Evolutionary conservation across 37 sponge, comb jelly and placozoan genomes (phyloP).

Genomic region (Spongilla lacustris): DNA sequence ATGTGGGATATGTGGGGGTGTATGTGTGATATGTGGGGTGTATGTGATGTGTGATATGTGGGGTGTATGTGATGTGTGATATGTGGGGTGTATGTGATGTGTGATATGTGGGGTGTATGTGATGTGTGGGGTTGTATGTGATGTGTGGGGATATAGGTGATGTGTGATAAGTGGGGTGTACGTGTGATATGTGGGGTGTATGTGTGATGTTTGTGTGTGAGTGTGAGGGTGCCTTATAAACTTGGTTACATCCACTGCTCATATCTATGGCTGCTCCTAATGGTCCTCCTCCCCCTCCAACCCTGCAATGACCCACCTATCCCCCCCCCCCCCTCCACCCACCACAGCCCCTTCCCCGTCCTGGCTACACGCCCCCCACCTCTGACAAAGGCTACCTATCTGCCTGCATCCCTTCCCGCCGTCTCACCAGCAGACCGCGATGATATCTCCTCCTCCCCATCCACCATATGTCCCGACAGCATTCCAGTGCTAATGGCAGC

Average conservation of each 20-base stretch:
- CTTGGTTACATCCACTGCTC: neutral
- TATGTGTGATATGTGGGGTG: too few relatives aligned
- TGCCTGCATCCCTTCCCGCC: neutral
- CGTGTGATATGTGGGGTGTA: too few relatives aligned
- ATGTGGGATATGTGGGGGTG: too few relatives aligned
- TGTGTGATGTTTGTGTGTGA: too few relatives aligned
- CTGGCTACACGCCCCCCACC: neutral
- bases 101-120: too few relatives aligned
- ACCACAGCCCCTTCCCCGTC: neutral
- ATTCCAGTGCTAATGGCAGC: neutral
- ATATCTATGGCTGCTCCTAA: neutral
- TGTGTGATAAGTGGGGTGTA: too few relatives aligned
- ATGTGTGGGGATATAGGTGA: too few relatives aligned
- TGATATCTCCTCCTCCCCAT: conserved; percentile 15
- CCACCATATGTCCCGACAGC: neutral
- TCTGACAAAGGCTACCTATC: neutral
- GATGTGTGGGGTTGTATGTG: too few relatives aligned
- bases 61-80: too few relatives aligned
- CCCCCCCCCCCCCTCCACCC: neutral
- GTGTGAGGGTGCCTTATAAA: too few relatives aligned
- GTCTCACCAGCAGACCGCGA: neutral
- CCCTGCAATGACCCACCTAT: neutral
- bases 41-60: too few relatives aligned
- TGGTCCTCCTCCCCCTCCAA: neutral
- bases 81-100: too few relatives aligned